Percentiles rank a stretch among this genome's conserved stretches.
Conservation (phyloP, 2,888 invertebrate genomes). For the Hydrotaea diabolus region DNA sequence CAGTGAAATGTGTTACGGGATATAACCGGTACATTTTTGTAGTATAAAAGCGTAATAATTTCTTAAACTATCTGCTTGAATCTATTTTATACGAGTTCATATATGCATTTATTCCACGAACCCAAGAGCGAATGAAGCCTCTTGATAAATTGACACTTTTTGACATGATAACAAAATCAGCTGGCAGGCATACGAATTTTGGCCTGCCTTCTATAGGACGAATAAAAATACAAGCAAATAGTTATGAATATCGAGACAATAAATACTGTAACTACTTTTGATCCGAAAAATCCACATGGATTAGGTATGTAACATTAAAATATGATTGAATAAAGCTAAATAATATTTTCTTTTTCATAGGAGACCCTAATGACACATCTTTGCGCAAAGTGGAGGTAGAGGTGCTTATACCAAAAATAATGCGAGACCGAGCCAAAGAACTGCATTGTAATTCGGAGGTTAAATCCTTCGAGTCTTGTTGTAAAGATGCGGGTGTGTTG, state of each 20-base stretch:
- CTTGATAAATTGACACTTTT: no score
- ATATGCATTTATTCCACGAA: no score
- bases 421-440: slow-evolving; percentile 90
- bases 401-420: slow-evolving; percentile 92
- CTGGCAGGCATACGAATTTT: no score
- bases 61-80: no score
- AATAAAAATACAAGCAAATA: no score
- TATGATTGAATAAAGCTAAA: background rate
- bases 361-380: slow-evolving; percentile 83
- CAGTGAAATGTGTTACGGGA: no score
- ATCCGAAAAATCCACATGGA: slow-evolving; percentile 77
- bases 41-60: no score
- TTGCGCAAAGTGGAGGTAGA: slow-evolving; percentile 94
- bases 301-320: slow-evolving; percentile 71
- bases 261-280: slow-evolving; percentile 42
- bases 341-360: slow-evolving; percentile 66
- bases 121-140: no score
- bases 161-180: no score
- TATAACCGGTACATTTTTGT: no score
- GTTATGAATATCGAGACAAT: slow-evolving; percentile 60
- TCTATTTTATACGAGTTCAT: no score
- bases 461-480: slow-evolving; percentile 87
- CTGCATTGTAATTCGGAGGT: slow-evolving; percentile 91
- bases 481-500: slow-evolving; percentile 85
- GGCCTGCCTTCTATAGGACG: no score